These are phyloP conservation scores for Zelleria hepariella DNA, from an alignment of 2,888 invertebrate species.

Conservation along the genomic window DNA sequence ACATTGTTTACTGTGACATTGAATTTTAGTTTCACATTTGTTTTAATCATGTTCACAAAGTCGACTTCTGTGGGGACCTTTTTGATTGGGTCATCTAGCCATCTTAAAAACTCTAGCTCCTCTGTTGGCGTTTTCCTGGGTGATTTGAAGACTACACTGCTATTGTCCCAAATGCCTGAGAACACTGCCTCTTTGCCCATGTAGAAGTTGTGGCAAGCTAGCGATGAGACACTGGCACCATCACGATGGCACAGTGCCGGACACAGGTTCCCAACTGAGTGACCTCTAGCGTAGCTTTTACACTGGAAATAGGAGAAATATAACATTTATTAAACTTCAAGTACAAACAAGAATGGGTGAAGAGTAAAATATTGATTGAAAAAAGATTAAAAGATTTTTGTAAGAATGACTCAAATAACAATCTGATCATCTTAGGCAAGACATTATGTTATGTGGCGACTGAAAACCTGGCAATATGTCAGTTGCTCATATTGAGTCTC, in stretches of 20 bases:
- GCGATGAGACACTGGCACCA: constrained; percentile 50
- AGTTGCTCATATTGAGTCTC: too few species aligned
- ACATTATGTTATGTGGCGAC: too few species aligned
- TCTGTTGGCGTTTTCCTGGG: constrained; percentile 41
- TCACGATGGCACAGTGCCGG: constrained; percentile 70
- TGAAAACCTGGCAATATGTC: too few species aligned
- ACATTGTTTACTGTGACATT: constrained; percentile 65
- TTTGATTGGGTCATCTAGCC: constrained; percentile 42
- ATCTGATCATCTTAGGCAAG: too few species aligned
- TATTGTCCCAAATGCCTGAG: constrained; percentile 70
- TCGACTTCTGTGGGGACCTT: constrained; percentile 62
- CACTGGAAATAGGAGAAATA: constrained; percentile 61
- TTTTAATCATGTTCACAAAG: constrained; percentile 63
- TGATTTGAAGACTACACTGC: constrained; percentile 73
- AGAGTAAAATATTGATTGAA: too few species aligned
- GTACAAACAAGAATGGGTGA: too few species aligned
- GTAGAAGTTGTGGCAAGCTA: constrained; percentile 74
- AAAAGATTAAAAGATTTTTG: too few species aligned
- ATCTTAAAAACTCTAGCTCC: constrained; percentile 52
- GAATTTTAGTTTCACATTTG: constrained; percentile 61
- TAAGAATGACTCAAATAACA: too few species aligned
- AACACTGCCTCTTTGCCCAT: constrained; percentile 75
- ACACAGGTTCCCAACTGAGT: constrained; percentile 76
- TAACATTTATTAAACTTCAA: too few species aligned
- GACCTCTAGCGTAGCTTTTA: constrained; percentile 58